Conservation (phyloP, 2,113 vertebrate species). For the Cynocephalus volans region DNA sequence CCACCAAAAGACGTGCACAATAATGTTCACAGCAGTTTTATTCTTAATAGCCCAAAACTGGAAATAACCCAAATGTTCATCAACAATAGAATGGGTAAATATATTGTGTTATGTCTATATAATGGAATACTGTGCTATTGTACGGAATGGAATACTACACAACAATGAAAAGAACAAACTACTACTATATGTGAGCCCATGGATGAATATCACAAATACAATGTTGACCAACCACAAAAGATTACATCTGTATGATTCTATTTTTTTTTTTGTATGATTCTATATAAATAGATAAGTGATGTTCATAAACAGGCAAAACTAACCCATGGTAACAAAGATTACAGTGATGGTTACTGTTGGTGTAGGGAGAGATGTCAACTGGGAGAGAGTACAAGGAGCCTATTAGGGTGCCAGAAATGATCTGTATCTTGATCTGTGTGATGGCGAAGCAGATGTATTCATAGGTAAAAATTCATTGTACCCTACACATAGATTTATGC, state of each 20-base stretch:
- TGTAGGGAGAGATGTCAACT: background rate
- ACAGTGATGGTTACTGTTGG: background rate
- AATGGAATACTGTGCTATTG: background rate
- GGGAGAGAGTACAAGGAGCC: background rate
- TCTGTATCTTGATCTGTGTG: background rate
- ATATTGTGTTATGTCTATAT: background rate
- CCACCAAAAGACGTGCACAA: background rate
- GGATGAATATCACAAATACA: background rate
- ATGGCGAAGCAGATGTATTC: background rate
- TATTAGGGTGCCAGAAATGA: background rate
- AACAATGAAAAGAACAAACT: background rate
- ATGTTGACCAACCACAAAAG: background rate
- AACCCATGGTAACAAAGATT: background rate
- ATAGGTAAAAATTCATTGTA: background rate
- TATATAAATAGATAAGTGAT: background rate
- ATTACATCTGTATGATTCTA: background rate
- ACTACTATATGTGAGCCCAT: background rate
- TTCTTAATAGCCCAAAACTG: background rate
- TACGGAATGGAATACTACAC: background rate
- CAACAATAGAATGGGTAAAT: background rate
- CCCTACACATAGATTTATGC: background rate
- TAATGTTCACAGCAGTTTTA: background rate
- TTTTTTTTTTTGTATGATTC: background rate
- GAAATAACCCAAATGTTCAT: background rate
- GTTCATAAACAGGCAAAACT: background rate